Base-by-base conservation (phyloP, 2,113 vertebrate genomes). In the Parus major region DNA sequence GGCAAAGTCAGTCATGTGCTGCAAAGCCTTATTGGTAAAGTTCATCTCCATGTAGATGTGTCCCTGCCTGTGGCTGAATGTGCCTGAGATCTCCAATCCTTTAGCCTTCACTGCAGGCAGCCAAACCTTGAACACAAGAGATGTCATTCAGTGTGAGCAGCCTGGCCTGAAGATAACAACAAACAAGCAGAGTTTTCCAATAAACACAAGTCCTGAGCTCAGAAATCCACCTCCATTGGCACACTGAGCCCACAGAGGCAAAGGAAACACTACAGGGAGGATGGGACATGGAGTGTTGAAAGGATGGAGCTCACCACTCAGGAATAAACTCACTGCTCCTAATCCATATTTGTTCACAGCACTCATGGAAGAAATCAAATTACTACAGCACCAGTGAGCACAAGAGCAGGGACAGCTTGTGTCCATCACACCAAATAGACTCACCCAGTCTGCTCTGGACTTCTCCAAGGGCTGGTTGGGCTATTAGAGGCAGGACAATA, bases 31-130 rank as follows among this genome's bases (percentile, higher is more conserved):
- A 95, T 99, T 99, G 97, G 98, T 99, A 85, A 99, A 99, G 95
- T 96, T 98, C 99, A 99, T 99, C 97, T 99, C 99, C 99, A 99
- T 99, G 97, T 99, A 99, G 98, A 99, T 99, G 95, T 99, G 99
- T 5, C 99, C 99, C 95, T 99, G 99, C 8, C 99, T 98, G 77
- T 99, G 99, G 72, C 99, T 99, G 97, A 99, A 99, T 0, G 99
- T 99, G 81, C 99, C 99, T 0, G 98, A 99, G 95, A 99, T 99
- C 97, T 99, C 99, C 95, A 99, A 78, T 10, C 99, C 99, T 96
- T 99, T 99, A 63, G 99, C 99, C 92, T 99, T 99, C 81, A 99
- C 99, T 23, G 99, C 99, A 31, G 99, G 99, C 86, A 99, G 98
- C 99, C 99, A 99, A 66, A 99, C 98, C 99, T 99, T 89, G 71